Evolutionary conservation across 2,888 invertebrate species (phyloP).

Genomic region (Torymus texanus): DNA sequence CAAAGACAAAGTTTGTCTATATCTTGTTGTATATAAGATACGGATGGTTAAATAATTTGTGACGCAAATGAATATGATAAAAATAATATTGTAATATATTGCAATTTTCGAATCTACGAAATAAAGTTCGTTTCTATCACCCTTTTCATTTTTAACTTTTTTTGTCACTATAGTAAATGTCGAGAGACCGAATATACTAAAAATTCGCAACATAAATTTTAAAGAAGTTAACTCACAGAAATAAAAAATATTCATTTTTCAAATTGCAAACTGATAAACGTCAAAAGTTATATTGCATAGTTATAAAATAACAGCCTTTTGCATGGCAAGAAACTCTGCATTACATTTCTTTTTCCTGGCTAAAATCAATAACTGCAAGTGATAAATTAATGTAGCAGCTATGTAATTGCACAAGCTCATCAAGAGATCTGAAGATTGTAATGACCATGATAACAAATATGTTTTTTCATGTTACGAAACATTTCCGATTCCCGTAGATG

Average conservation of each 20-base stretch:
- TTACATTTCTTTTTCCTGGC: too few species aligned
- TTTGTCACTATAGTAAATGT: background rate
- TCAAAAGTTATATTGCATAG: background rate
- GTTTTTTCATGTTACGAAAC: too few species aligned
- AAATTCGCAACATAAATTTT: conserved; percentile 29
- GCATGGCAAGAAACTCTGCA: background rate
- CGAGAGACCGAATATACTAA: conserved; percentile 31
- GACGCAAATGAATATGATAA: background rate
- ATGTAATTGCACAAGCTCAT: too few species aligned
- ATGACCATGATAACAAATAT: too few species aligned
- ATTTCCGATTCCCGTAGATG: too few species aligned
- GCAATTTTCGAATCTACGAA: background rate
- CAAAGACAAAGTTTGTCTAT: background rate
- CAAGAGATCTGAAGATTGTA: too few species aligned
- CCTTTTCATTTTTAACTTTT: background rate
- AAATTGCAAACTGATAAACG: too few species aligned
- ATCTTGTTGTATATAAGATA: background rate
- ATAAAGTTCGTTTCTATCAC: background rate
- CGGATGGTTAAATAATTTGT: background rate
- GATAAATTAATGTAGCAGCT: too few species aligned
- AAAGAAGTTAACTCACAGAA: background rate
- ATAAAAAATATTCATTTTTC: background rate
- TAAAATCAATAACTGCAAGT: too few species aligned
- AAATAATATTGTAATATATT: conserved; percentile 9
- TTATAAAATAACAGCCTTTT: background rate